Conservation (phyloP, 1,140 invertebrate species). For the Macrocentrus cingulum region DNA sequence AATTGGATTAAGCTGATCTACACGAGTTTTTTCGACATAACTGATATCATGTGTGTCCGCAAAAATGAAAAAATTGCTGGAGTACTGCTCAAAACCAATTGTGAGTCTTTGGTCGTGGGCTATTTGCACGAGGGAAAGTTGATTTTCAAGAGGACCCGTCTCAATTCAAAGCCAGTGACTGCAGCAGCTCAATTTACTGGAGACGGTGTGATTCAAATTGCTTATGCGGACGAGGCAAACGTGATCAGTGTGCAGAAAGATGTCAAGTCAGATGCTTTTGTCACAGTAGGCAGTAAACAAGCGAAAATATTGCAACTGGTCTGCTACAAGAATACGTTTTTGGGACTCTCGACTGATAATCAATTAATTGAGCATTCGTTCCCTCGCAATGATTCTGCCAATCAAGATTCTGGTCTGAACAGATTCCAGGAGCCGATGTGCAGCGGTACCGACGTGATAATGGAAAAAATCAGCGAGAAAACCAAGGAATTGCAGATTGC, state of each 20-base stretch:
- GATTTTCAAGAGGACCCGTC: slow-evolving; percentile 34
- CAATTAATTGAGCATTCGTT: background rate
- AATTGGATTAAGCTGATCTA: slow-evolving; percentile 21
- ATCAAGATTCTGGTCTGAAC: slow-evolving; percentile 22
- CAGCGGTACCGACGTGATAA: slow-evolving; percentile 29
- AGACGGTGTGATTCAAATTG: slow-evolving; percentile 36
- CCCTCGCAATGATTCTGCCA: no score
- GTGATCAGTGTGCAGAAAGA: slow-evolving; percentile 31
- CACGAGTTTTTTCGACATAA: no score
- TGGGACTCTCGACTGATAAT: background rate
- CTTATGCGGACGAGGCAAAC: slow-evolving; percentile 35
- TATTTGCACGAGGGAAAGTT: slow-evolving; percentile 21
- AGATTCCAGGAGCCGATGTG: slow-evolving; percentile 40
- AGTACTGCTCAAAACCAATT: slow-evolving; percentile 34
- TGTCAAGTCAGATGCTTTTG: slow-evolving; percentile 2
- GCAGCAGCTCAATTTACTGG: slow-evolving; percentile 34
- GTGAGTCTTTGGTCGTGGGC: background rate
- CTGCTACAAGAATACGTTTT: slow-evolving; percentile 15
- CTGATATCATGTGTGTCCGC: background rate
- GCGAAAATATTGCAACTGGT: background rate
- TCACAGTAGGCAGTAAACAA: slow-evolving; percentile 1
- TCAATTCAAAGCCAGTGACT: slow-evolving; percentile 26
- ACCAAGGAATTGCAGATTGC: slow-evolving; percentile 30
- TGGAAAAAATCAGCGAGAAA: slow-evolving; percentile 41
- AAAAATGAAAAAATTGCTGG: slow-evolving; percentile 33